These are phyloP conservation scores for Limonius californicus DNA, from an alignment of 1,140 invertebrate genomes.

Conservation along the genomic window DNA sequence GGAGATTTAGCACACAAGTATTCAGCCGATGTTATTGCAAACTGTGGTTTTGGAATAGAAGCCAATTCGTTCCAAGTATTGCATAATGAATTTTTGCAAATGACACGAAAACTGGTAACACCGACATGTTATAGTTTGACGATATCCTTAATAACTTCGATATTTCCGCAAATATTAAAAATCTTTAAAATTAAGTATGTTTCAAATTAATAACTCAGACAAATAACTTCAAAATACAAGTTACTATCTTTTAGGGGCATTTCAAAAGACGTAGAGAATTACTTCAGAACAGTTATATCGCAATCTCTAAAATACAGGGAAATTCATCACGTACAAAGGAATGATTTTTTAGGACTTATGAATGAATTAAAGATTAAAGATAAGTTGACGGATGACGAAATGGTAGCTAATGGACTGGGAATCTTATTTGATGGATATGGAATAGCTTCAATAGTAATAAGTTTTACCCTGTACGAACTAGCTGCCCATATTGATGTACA, in stretches of 20 bases:
- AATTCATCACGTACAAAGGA: slow-evolving; percentile 37
- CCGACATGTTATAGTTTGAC: neutral
- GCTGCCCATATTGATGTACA: slow-evolving; percentile 52
- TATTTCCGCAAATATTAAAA: neutral
- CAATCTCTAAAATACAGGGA: slow-evolving; percentile 39
- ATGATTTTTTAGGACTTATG: slow-evolving; percentile 38
- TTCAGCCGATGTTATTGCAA: slow-evolving; percentile 33
- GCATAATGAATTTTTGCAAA: slow-evolving; percentile 24
- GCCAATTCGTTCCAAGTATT: slow-evolving; percentile 26
- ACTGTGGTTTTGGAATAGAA: slow-evolving; percentile 35
- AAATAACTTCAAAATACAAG: too few species aligned
- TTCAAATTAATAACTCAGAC: too few species aligned
- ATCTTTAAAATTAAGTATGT: neutral
- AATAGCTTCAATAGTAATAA: slow-evolving; percentile 55
- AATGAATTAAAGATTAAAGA: slow-evolving; percentile 9
- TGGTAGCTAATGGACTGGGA: slow-evolving; percentile 51
- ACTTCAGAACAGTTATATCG: slow-evolving; percentile 14
- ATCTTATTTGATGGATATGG: slow-evolving; percentile 65
- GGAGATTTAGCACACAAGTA: slow-evolving; percentile 28
- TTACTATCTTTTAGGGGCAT: too few species aligned
- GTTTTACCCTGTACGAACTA: slow-evolving; percentile 49
- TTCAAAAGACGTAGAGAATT: slow-evolving; percentile 8
- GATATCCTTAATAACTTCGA: neutral
- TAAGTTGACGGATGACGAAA: slow-evolving; percentile 12
- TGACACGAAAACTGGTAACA: slow-evolving; percentile 12